phyloP scores from a whole-genome alignment of 2,888 invertebrate species.

The Eristalis intricaria region DNA sequence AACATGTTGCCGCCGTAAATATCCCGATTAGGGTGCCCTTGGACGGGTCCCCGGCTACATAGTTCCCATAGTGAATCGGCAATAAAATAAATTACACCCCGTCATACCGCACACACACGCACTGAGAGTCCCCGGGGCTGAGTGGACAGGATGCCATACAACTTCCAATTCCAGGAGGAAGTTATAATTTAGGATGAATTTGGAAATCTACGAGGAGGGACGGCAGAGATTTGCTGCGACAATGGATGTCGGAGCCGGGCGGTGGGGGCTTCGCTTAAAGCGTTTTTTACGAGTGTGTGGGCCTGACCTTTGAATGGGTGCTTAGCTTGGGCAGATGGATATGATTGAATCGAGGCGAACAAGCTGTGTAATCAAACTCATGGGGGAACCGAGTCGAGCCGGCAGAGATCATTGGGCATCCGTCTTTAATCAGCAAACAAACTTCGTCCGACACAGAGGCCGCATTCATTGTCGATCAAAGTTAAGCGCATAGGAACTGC shows the following conservation, averaged over 20 bases:
- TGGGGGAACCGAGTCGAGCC: neutral
- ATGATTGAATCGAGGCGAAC: neutral
- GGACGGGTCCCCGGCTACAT: constrained; percentile 19
- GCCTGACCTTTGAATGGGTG: neutral
- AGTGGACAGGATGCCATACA: neutral
- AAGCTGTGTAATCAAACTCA: too few relatives aligned
- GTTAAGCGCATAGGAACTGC: too few relatives aligned
- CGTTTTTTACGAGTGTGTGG: neutral
- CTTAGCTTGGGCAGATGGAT: neutral
- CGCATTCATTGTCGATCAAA: too few relatives aligned
- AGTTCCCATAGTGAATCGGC: constrained; percentile 24
- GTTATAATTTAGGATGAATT: neutral
- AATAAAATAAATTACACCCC: constrained; percentile 32
- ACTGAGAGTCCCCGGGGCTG: neutral
- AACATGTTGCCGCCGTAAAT: constrained; percentile 37
- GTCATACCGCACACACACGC: neutral
- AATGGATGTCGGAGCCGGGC: neutral
- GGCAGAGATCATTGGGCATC: neutral
- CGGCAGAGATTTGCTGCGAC: neutral
- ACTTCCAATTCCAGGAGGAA: neutral
- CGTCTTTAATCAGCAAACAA: neutral
- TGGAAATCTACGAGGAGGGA: neutral
- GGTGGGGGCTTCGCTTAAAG: neutral
- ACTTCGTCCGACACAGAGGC: too few relatives aligned
- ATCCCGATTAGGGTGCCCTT: constrained; percentile 34